A percentile compares a stretch with the other conserved stretches of the same genome.
Conservation (phyloP, 2,888 invertebrate species). For the Dicycla oo region DNA sequence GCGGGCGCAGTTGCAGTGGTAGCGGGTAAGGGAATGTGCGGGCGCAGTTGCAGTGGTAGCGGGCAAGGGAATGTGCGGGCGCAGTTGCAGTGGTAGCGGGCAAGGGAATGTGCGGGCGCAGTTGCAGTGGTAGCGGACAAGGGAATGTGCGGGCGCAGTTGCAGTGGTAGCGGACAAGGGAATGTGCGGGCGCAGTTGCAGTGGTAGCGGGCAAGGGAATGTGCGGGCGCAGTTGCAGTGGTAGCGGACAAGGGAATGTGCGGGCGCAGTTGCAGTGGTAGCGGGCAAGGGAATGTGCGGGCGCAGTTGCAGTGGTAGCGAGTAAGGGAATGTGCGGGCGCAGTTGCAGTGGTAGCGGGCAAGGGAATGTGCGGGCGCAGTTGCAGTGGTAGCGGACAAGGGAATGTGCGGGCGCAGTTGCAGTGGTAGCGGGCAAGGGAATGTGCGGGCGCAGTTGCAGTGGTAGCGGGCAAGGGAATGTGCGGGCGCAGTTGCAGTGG, state of each 20-base stretch:
- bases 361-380: neutral
- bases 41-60: constrained; percentile 15
- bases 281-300: constrained; percentile 9
- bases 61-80: neutral
- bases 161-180: constrained; percentile 11
- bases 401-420: neutral
- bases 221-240: neutral
- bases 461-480: constrained; percentile 13
- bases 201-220: constrained; percentile 11
- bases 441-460: neutral
- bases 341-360: constrained; percentile 16
- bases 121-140: constrained; percentile 13
- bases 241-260: constrained; percentile 8
- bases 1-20: neutral
- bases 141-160: neutral
- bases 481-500: neutral
- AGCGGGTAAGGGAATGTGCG: constrained; percentile 12
- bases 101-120: neutral
- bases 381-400: constrained; percentile 12
- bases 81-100: constrained; percentile 18
- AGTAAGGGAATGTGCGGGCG: neutral
- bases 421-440: constrained; percentile 15
- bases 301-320: constrained; percentile 12
- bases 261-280: constrained; percentile 11
- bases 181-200: constrained; percentile 3